Conservation (phyloP, 2,113 vertebrate genomes). For the Myanophis thanlyinensis region DNA sequence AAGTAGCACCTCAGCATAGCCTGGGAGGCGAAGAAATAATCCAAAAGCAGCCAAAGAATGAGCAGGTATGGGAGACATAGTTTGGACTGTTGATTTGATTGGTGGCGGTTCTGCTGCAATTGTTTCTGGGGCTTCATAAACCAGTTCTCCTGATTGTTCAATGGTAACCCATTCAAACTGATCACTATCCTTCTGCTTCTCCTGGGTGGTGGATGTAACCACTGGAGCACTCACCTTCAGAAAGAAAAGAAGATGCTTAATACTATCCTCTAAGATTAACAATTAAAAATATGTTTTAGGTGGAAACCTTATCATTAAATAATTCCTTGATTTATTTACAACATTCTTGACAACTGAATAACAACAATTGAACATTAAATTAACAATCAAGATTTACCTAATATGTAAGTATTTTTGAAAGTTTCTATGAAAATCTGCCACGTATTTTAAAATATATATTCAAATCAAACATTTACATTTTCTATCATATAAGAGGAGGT, state of each 20-base stretch:
- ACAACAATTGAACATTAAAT: not conserved
- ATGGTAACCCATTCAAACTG: constrained; percentile 99
- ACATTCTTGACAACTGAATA: not conserved
- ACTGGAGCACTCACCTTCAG: constrained; percentile 93
- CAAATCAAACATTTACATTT: not conserved
- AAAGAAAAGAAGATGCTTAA: constrained; percentile 14
- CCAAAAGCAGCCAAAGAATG: constrained; percentile 98
- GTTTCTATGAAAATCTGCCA: not conserved
- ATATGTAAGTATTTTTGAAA: not conserved
- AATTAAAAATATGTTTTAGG: not conserved
- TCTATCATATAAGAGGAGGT: not conserved
- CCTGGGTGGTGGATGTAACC: constrained; percentile 87
- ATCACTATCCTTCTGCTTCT: constrained; percentile 97
- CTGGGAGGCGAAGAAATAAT: constrained; percentile 94
- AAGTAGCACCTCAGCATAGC: constrained; percentile 96
- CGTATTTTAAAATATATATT: not conserved
- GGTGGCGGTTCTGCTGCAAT: constrained; percentile 91
- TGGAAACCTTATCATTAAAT: not conserved
- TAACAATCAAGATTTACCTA: not conserved
- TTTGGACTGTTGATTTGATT: constrained; percentile 92
- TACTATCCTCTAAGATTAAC: not conserved
- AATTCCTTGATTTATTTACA: not conserved
- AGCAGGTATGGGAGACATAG: constrained; percentile 96
- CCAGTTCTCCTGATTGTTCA: constrained; percentile 94
- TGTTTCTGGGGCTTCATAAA: constrained; percentile 96